Evolutionary conservation across 2,113 vertebrate species (phyloP).

Genomic region (Motacilla tschutschensis): DNA sequence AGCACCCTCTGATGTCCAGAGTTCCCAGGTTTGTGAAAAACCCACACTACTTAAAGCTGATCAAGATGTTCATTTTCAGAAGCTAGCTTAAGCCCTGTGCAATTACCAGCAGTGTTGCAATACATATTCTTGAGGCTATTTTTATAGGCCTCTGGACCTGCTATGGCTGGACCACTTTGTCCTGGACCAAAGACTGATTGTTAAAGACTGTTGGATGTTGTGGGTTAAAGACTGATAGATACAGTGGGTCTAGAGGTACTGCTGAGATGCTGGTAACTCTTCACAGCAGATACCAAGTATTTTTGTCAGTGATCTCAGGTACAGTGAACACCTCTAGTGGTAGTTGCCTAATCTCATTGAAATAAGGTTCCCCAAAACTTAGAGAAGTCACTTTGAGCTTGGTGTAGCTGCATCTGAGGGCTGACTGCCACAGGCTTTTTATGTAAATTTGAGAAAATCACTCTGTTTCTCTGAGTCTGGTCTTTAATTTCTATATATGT

Average conservation of each 20-base stretch:
- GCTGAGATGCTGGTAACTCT: not conserved
- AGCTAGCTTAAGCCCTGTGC: not conserved
- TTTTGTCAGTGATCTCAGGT: not conserved
- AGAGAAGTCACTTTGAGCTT: not conserved
- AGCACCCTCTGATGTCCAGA: not conserved
- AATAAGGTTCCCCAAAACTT: not conserved
- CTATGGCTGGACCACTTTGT: not conserved
- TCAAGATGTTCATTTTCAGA: not conserved
- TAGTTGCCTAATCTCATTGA: not conserved
- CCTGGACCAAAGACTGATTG: not conserved
- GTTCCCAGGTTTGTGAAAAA: not conserved
- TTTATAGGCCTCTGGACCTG: not conserved
- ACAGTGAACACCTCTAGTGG: not conserved
- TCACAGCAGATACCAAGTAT: not conserved
- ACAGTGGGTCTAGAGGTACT: not conserved
- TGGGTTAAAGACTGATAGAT: not conserved
- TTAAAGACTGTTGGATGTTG: not conserved
- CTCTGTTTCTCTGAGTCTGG: not conserved
- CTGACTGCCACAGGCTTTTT: not conserved
- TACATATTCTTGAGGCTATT: not conserved
- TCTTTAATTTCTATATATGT: not conserved
- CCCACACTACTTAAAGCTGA: not conserved
- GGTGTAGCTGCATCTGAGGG: not conserved
- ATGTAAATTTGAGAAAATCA: not conserved
- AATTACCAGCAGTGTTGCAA: not conserved